Evolutionary conservation across 1,140 invertebrate species (phyloP).

Genomic region (Bombus fervidus): DNA sequence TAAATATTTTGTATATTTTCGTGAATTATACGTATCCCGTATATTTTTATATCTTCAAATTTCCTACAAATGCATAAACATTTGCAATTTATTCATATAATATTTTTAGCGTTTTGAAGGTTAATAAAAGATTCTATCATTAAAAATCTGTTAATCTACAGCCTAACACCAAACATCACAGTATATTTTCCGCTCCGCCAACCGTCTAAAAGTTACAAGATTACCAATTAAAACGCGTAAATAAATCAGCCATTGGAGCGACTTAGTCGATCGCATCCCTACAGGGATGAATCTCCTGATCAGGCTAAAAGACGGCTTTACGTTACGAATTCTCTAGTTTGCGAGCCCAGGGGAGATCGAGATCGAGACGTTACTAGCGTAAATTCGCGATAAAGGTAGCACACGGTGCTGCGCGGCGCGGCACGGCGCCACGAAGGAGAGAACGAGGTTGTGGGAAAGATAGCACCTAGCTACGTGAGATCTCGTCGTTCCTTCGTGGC

Average conservation of each 20-base stretch:
- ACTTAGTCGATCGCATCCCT: too few relatives aligned
- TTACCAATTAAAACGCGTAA: neutral
- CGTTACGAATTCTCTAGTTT: constrained; percentile 68
- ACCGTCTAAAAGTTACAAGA: neutral
- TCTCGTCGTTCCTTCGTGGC: constrained; percentile 54
- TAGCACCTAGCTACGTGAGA: constrained; percentile 61
- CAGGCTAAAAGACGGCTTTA: constrained; percentile 31
- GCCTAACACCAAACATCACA: too few relatives aligned
- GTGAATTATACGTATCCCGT: too few relatives aligned
- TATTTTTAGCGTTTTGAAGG: too few relatives aligned
- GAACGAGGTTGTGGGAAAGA: constrained; percentile 78
- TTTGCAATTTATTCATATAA: too few relatives aligned
- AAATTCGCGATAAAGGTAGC: constrained; percentile 7
- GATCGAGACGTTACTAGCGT: constrained; percentile 74
- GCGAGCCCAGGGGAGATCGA: constrained; percentile 57
- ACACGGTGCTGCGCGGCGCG: too few relatives aligned
- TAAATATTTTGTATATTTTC: too few relatives aligned
- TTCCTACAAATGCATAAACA: too few relatives aligned
- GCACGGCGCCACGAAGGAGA: constrained; percentile 7
- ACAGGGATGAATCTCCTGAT: neutral
- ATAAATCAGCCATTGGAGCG: neutral
- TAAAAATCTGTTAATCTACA: too few relatives aligned
- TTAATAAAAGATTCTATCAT: too few relatives aligned
- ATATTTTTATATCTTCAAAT: too few relatives aligned
- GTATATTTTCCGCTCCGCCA: too few relatives aligned